These are phyloP conservation scores for Holcopasites calliopsidis DNA, from an alignment of 1,140 invertebrate genomes.

Conservation along the genomic window DNA sequence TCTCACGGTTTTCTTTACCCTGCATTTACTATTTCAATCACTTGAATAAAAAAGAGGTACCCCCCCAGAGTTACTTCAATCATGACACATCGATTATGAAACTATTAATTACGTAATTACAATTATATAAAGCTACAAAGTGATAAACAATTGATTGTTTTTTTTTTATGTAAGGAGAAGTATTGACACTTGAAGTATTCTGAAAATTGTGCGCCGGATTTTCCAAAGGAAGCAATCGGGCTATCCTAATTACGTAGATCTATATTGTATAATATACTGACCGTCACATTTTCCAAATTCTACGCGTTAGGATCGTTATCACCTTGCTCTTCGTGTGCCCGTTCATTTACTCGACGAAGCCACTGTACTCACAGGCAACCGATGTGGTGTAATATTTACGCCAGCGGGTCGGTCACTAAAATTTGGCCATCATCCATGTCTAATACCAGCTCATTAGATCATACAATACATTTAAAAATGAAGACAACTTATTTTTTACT, in stretches of 20 bases:
- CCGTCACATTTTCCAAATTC: not conserved
- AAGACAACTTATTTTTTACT: not conserved
- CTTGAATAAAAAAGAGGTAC: too few relatives aligned
- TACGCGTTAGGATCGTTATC: not conserved
- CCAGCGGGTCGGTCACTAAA: not conserved
- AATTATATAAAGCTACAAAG: too few relatives aligned
- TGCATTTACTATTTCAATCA: too few relatives aligned
- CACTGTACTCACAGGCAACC: not conserved
- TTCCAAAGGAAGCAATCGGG: too few relatives aligned
- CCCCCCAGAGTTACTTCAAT: too few relatives aligned
- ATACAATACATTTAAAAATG: constrained; percentile 1
- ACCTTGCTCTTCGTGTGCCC: not conserved
- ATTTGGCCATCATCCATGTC: constrained; percentile 15
- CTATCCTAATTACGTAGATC: too few relatives aligned
- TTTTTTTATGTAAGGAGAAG: too few relatives aligned
- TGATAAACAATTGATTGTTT: too few relatives aligned
- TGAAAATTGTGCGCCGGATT: too few relatives aligned
- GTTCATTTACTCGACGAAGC: not conserved
- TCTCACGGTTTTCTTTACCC: not conserved
- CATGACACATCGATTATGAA: too few relatives aligned
- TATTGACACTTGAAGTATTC: too few relatives aligned
- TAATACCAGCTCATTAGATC: not conserved
- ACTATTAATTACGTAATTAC: too few relatives aligned
- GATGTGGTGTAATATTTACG: not conserved
- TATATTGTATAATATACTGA: not conserved